Base-by-base conservation (phyloP, 2,797 vertebrate genomes). In the Notamacropus eugenii region DNA sequence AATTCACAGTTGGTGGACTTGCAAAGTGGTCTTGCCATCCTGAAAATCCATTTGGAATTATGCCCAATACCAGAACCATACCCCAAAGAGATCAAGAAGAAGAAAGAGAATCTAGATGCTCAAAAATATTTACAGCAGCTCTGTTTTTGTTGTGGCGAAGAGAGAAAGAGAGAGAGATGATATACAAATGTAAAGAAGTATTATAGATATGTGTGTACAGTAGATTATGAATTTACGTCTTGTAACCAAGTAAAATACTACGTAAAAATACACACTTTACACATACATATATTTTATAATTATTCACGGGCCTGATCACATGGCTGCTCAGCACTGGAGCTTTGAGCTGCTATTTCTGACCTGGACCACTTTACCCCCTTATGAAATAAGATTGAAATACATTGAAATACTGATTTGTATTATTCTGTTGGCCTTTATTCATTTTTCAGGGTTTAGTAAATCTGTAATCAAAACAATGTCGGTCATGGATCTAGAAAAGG, bases 401-500 rank as follows among this genome's bases (percentile, higher is more conserved):
- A 54, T 16, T 50, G 90, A 90, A 31, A 31, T 91, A 28, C 29
- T 95, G 0, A 59, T 1, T 90, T 97, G 14, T 90, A 90, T 87
- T 92, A 94, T 91, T 29, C 27, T 97, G 92, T 92, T 97, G 10
- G 56, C 56, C 52, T 95, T 95, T 52, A 93, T 62, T 92, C 97
- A 98, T 96, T 95, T 95, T 94, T 24, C 91, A 99, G 99, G 99
- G 22, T 98, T 99, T 90, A 99, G 98, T 96, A 99, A 99, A 96
- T 97, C 99, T 93, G 99, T 99, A 95, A 97, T 99, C 97, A 99
- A 99, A 98, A 99, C 99, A 2, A 98, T 99, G 92, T 98, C 99
- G 96, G 92, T 98, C 52, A 99, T 99, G 99, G 99, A 99, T 98
- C 99, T 99, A 97, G 99, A 99, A 96, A 99, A 99, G 98, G 99